Conservation (phyloP, 2,113 vertebrate genomes). For the Hypomesus transpacificus region DNA sequence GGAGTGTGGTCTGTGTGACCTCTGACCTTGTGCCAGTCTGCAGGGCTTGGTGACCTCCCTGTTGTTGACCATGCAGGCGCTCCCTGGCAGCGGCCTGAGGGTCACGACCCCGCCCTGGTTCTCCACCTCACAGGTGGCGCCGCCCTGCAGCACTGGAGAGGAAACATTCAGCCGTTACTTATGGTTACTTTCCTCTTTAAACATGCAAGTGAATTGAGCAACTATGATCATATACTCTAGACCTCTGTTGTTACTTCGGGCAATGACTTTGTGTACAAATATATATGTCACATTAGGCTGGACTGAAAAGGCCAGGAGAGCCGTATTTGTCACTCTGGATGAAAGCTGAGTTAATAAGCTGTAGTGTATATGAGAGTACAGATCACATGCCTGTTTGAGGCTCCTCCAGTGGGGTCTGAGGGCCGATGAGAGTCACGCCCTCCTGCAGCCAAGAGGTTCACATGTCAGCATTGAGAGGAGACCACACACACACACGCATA, state of each 20-base stretch:
- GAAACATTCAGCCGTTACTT: neutral
- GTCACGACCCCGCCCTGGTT: constrained; percentile 82
- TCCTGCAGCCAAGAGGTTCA: constrained; percentile 72
- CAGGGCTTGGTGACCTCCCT: constrained; percentile 78
- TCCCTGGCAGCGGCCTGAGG: constrained; percentile 74
- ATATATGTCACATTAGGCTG: no score
- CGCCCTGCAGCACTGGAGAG: constrained; percentile 80
- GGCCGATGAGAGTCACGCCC: constrained; percentile 89
- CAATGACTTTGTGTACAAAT: no score
- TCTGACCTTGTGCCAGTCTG: constrained; percentile 87
- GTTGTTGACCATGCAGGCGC: constrained; percentile 82
- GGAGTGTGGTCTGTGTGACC: neutral
- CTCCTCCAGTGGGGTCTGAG: constrained; percentile 78
- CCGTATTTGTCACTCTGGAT: no score
- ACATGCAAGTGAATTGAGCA: no score
- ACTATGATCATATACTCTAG: no score
- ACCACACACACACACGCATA: neutral
- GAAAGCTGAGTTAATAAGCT: neutral
- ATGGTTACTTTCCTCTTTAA: neutral
- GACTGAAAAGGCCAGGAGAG: no score
- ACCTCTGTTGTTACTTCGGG: no score
- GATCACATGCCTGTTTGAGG: constrained; percentile 84
- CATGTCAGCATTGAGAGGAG: neutral
- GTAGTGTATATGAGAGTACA: constrained; percentile 4
- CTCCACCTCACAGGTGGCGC: constrained; percentile 82